These are phyloP conservation scores for Pedetes capensis DNA, from an alignment of 2,113 vertebrate species.

Conservation along the genomic window DNA sequence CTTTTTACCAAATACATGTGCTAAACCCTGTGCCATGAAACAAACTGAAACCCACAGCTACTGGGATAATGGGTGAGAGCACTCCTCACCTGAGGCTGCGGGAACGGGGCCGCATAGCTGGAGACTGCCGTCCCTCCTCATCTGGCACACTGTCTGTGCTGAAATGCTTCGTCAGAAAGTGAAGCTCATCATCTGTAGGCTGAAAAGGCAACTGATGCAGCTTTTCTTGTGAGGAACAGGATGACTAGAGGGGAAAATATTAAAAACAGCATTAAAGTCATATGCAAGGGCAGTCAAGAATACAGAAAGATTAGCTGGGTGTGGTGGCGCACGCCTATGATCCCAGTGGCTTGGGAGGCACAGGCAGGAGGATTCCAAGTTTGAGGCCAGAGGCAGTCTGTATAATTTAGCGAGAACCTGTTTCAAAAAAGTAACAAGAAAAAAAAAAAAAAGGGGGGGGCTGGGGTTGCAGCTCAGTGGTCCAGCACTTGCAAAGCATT, in stretches of 20 bases:
- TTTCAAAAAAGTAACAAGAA: too few species aligned
- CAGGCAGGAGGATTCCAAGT: too few species aligned
- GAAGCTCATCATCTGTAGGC: constrained; percentile 96
- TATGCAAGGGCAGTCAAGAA: constrained; percentile 65
- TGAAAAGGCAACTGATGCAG: constrained; percentile 99
- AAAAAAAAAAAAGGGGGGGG: too few species aligned
- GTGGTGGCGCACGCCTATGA: too few species aligned
- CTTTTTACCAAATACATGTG: not conserved
- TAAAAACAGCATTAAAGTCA: constrained; percentile 81
- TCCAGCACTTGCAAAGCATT: too few species aligned
- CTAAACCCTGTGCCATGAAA: not conserved
- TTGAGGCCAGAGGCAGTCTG: too few species aligned
- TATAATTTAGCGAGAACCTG: too few species aligned
- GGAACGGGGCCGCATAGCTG: constrained; percentile 94
- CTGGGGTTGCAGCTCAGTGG: too few species aligned
- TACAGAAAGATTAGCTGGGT: too few species aligned
- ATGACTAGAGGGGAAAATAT: constrained; percentile 90
- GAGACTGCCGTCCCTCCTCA: constrained; percentile 93
- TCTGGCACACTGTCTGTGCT: constrained; percentile 97
- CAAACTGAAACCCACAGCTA: not conserved
- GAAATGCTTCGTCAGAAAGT: constrained; percentile 99
- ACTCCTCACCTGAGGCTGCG: constrained; percentile 92
- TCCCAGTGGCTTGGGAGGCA: too few species aligned
- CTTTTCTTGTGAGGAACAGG: constrained; percentile 99
- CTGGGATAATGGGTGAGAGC: not conserved